A percentile compares a stretch with the other conserved stretches of the same genome.
phyloP scores from a whole-genome alignment of 2,888 invertebrate species.

The Syrphus vitripennis region DNA sequence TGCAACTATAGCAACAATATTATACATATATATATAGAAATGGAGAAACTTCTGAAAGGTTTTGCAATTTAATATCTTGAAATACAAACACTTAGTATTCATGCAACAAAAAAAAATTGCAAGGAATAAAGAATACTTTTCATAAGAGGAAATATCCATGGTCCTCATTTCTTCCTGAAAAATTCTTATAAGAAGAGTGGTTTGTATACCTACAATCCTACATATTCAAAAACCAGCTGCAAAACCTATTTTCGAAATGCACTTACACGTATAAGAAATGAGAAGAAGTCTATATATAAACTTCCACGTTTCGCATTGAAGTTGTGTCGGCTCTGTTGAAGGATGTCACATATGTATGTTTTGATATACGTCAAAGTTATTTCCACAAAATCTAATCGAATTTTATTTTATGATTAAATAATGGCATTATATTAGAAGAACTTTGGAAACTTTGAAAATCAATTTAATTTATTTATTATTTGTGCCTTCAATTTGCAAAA shows the following conservation, averaged over 20 bases:
- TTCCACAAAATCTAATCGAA: constrained; percentile 4
- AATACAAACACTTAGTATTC: constrained; percentile 31
- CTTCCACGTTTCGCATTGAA: not conserved
- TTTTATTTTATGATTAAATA: not conserved
- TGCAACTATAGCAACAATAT: not conserved
- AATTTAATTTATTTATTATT: not conserved
- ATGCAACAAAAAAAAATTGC: not conserved
- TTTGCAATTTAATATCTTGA: constrained; percentile 37
- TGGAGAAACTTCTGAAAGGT: constrained; percentile 25
- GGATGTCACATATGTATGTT: constrained; percentile 20
- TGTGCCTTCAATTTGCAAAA: too few relatives aligned
- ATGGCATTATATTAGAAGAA: not conserved
- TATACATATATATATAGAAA: not conserved
- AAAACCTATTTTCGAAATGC: constrained; percentile 1
- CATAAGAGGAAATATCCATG: not conserved
- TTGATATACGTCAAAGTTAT: not conserved
- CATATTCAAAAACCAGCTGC: not conserved
- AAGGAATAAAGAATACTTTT: not conserved
- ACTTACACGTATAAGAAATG: not conserved
- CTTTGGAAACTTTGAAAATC: too few relatives aligned
- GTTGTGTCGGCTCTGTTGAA: not conserved
- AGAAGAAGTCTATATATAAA: not conserved
- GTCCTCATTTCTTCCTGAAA: not conserved
- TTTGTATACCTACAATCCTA: too few relatives aligned
- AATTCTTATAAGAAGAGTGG: not conserved